Percentiles rank a stretch among this genome's conserved stretches.
Evolutionary conservation across 2,888 invertebrate species (phyloP).

Genomic region (Agonopterix alstromeriana): DNA sequence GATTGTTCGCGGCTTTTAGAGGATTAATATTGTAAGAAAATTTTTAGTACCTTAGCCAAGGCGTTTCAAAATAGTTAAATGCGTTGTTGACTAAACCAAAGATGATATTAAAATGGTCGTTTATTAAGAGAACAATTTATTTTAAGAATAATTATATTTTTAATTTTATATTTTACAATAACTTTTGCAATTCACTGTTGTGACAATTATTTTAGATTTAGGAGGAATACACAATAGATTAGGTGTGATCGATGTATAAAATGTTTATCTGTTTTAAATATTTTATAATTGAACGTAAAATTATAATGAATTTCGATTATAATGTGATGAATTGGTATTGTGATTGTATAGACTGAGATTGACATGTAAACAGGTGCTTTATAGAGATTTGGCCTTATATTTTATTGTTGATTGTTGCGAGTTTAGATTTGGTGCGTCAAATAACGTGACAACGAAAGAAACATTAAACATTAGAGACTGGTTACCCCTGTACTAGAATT

Average conservation of each 20-base stretch:
- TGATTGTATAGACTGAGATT: slow-evolving; percentile 40
- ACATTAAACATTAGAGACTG: too few relatives aligned
- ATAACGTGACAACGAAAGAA: background rate
- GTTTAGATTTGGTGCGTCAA: background rate
- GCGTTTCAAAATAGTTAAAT: slow-evolving; percentile 25
- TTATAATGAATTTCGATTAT: slow-evolving; percentile 4
- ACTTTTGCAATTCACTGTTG: slow-evolving; percentile 29
- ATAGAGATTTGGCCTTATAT: slow-evolving; percentile 23
- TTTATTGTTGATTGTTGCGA: slow-evolving; percentile 13
- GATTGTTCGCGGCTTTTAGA: too few relatives aligned
- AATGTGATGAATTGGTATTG: slow-evolving; percentile 21
- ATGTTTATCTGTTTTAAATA: too few relatives aligned
- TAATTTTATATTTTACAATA: slow-evolving; percentile 21
- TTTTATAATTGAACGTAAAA: too few relatives aligned
- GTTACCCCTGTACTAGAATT: too few relatives aligned
- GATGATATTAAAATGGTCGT: slow-evolving; percentile 59
- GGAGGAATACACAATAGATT: too few relatives aligned
- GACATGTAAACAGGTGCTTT: slow-evolving; percentile 30
- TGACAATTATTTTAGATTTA: slow-evolving; percentile 17
- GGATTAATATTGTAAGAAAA: too few relatives aligned
- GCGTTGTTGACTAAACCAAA: slow-evolving; percentile 57
- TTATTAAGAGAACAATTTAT: slow-evolving; percentile 33
- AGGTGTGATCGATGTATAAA: too few relatives aligned
- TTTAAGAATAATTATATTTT: slow-evolving; percentile 23
- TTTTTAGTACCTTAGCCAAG: slow-evolving; percentile 1